A percentile compares a stretch with the other conserved stretches of the same genome.
Conservation (phyloP, 1,140 invertebrate genomes). For the Drosophila serrata region DNA sequence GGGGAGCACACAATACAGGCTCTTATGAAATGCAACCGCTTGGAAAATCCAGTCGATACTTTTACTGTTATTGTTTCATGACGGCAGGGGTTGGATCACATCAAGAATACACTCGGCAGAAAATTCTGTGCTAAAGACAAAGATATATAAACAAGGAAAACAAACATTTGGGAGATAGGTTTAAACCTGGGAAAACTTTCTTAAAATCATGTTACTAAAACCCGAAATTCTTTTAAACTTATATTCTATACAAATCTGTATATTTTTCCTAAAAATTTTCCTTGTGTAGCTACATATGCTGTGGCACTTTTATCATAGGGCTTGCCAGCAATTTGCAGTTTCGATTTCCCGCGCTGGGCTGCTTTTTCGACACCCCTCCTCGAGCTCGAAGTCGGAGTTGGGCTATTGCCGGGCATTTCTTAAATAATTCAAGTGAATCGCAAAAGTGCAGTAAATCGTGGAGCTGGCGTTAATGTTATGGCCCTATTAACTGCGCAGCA, state of each 20-base stretch:
- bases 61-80: slow-evolving; percentile 82
- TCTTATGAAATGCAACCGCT: slow-evolving; percentile 80
- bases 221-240: rapidly evolving
- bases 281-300: slow-evolving; percentile 53
- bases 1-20: slow-evolving; percentile 13
- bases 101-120: slow-evolving; percentile 2
- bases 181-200: too few species aligned
- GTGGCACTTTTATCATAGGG: slow-evolving; percentile 58
- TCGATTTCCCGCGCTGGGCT: slow-evolving; percentile 56
- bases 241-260: not conserved
- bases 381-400: too few species aligned
- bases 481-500: slow-evolving; percentile 61
- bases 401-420: slow-evolving; percentile 12
- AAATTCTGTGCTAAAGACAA: not conserved
- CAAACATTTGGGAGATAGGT: not conserved
- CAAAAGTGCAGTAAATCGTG: slow-evolving; percentile 72
- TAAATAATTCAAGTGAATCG: slow-evolving; percentile 66
- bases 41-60: slow-evolving; percentile 83
- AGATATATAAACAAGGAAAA: too few species aligned
- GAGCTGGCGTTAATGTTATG: slow-evolving; percentile 58
- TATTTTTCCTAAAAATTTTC: not conserved
- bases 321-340: slow-evolving; percentile 74
- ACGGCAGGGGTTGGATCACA: slow-evolving; percentile 33
- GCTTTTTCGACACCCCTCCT: slow-evolving; percentile 18
- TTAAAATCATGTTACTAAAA: not conserved